Percentiles rank a stretch among this genome's conserved stretches.
phyloP scores from a whole-genome alignment of 2,113 vertebrate species.

The Natator depressus region DNA sequence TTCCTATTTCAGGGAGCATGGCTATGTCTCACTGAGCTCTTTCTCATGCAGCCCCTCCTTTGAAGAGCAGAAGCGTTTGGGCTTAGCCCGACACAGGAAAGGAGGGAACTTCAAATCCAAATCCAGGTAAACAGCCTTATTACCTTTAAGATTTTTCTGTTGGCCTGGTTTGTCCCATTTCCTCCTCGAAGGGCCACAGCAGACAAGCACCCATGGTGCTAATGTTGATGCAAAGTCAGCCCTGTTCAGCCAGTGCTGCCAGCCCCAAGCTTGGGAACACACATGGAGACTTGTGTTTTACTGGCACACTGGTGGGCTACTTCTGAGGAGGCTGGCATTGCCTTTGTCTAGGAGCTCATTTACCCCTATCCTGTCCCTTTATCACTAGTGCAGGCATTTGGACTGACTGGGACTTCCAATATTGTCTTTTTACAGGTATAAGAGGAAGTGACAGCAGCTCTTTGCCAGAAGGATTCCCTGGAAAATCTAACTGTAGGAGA shows the following conservation, averaged over 20 bases:
- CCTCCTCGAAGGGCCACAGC: background rate
- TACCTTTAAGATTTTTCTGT: background rate
- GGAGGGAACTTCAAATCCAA: constrained; percentile 82
- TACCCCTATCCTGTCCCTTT: background rate
- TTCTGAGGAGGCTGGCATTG: fast-evolving
- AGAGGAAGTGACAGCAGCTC: constrained; percentile 71
- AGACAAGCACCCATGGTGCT: background rate
- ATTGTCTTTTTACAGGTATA: constrained; percentile 74
- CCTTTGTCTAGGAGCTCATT: background rate
- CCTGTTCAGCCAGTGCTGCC: background rate
- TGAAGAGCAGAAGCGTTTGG: constrained; percentile 89
- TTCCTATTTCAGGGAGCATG: background rate
- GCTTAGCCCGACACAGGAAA: constrained; percentile 78
- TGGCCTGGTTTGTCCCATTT: background rate
- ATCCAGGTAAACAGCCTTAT: constrained; percentile 73
- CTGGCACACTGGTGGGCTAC: background rate
- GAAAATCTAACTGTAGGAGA: background rate
- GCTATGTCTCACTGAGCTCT: background rate
- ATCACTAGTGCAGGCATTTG: background rate
- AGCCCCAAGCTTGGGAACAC: background rate
- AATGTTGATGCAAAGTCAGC: background rate
- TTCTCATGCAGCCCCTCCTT: constrained; percentile 87
- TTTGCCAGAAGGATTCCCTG: background rate
- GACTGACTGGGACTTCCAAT: background rate
- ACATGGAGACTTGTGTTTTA: background rate